A percentile compares a stretch with the other conserved stretches of the same genome.
Evolutionary conservation across 1,140 invertebrate genomes (phyloP).

Genomic region (Papilio dardanus): DNA sequence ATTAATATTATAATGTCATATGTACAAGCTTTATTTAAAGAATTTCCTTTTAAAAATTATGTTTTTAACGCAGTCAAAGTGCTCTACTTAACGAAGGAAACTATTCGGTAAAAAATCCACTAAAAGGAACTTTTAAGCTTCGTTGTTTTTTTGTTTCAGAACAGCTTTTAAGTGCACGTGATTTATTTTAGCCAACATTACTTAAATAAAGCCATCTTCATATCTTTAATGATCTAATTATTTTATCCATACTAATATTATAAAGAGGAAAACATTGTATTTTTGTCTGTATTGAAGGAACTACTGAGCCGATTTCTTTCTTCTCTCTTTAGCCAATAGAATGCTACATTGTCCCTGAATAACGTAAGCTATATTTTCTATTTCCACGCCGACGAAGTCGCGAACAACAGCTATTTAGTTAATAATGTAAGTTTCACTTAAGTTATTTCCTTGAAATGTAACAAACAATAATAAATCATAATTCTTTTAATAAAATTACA

Average conservation of each 20-base stretch:
- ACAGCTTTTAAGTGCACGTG: background rate
- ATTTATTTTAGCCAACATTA: background rate
- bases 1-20: no score
- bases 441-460: background rate
- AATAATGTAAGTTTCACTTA: background rate
- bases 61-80: no score
- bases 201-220: background rate
- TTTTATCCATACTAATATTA: no score
- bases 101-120: background rate
- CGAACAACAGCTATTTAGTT: no score
- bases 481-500: background rate
- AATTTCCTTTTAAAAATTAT: no score
- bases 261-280: background rate
- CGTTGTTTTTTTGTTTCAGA: background rate
- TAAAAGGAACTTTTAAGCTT: background rate
- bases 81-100: constrained; percentile 9
- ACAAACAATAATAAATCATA: constrained; percentile 5
- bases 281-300: background rate
- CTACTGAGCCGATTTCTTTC: no score
- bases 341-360: no score
- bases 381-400: no score
- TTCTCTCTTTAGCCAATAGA: no score
- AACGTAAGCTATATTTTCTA: no score
- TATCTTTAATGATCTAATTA: no score
- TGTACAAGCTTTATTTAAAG: no score